phyloP scores from a whole-genome alignment of 2,113 vertebrate genomes.

The Pollachius pollachius region DNA sequence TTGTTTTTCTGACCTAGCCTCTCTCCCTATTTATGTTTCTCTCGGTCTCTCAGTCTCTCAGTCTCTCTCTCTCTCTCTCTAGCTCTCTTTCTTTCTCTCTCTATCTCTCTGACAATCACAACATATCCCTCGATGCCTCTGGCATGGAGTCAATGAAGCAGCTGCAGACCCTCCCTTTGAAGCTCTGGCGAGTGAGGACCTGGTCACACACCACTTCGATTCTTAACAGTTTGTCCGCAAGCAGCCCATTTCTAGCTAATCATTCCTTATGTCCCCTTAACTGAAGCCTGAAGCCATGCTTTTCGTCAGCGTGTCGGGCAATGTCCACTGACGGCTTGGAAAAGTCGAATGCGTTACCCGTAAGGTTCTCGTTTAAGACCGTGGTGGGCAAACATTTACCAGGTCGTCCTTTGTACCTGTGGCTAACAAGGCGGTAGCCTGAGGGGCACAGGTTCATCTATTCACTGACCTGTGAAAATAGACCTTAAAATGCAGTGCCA shows the following conservation, averaged over 20 bases:
- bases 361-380: conserved; percentile 11
- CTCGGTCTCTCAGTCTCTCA: conserved; percentile 1
- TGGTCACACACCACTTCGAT: conserved; percentile 30
- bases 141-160: conserved; percentile 33
- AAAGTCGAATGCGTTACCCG: conserved; percentile 21
- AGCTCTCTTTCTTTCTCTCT: conserved; percentile 24
- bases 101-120: conserved; percentile 47
- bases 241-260: conserved; percentile 37
- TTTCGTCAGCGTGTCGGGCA: conserved; percentile 23
- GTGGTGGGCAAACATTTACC: conserved; percentile 33
- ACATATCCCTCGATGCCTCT: conserved; percentile 39
- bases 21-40: not conserved
- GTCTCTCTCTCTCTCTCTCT: conserved; percentile 13
- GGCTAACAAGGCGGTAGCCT: conserved; percentile 19
- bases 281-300: conserved; percentile 14
- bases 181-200: conserved; percentile 18
- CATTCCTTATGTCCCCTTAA: conserved; percentile 23
- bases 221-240: conserved; percentile 26
- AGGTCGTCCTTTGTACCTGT: conserved; percentile 5
- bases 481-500: conserved; percentile 19
- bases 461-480: conserved; percentile 35
- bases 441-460: conserved; percentile 8
- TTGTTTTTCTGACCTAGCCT: not conserved
- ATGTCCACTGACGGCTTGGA: conserved; percentile 28
- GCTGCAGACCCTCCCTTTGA: conserved; percentile 29